These are phyloP conservation scores for Apus apus DNA, from an alignment of 2,113 vertebrate species.

Conservation along the genomic window DNA sequence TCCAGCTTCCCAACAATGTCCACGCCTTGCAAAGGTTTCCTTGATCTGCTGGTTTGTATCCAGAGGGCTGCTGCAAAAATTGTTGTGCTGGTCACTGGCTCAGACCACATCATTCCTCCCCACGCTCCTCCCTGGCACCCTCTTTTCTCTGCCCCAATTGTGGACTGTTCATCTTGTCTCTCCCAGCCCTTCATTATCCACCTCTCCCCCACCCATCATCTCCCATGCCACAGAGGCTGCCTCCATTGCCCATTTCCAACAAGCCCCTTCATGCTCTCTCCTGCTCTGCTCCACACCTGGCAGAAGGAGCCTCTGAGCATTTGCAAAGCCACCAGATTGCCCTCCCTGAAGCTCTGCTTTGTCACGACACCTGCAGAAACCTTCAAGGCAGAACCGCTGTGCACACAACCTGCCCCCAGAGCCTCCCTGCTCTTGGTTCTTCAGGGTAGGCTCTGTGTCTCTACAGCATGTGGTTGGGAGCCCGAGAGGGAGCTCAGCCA, in stretches of 20 bases:
- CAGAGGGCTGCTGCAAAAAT: conserved; percentile 13
- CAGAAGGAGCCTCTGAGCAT: neutral
- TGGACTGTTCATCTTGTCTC: neutral
- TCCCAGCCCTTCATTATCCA: neutral
- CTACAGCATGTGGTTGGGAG: neutral
- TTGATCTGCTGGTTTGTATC: conserved; percentile 49
- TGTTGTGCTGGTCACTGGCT: neutral
- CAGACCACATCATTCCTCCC: conserved; percentile 43
- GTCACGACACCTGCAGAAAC: accelerated
- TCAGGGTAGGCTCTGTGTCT: accelerated
- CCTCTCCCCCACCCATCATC: neutral
- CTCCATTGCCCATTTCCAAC: neutral
- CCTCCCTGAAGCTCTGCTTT: neutral
- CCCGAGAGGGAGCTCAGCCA: neutral
- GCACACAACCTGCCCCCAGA: accelerated
- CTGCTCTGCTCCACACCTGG: neutral
- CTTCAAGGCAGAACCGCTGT: neutral
- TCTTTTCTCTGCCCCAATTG: neutral
- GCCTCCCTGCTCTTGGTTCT: neutral
- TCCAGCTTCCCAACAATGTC: conserved; percentile 20
- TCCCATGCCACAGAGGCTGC: neutral
- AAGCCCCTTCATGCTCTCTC: neutral
- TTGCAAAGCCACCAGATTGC: accelerated
- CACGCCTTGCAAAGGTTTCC: conserved; percentile 24
- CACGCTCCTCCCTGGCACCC: neutral